A percentile compares a stretch with the other conserved stretches of the same genome.
Evolutionary conservation across 2,113 vertebrate genomes (phyloP).

Genomic region (Caranx melampygus): DNA sequence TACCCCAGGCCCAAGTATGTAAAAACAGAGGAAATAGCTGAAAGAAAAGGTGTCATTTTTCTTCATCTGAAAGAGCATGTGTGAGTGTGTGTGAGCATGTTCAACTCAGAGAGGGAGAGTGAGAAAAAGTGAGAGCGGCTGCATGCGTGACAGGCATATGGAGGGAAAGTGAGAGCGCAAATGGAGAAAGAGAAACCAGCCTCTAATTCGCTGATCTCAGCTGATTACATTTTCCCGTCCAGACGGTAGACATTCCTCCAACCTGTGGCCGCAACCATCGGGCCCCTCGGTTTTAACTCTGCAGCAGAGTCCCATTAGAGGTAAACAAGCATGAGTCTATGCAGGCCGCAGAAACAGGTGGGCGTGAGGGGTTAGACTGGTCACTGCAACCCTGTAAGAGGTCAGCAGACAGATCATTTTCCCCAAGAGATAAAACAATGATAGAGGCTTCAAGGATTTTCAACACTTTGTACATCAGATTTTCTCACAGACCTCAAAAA

Average conservation of each 20-base stretch:
- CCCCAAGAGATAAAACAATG: background rate
- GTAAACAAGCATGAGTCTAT: constrained; percentile 67
- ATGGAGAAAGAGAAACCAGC: constrained; percentile 57
- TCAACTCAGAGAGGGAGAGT: constrained; percentile 2
- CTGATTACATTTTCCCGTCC: constrained; percentile 81
- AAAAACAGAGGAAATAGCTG: constrained; percentile 83
- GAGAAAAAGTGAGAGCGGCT: constrained; percentile 44
- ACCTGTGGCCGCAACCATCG: constrained; percentile 72
- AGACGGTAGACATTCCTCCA: constrained; percentile 82
- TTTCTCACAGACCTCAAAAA: constrained; percentile 63
- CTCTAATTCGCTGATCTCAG: constrained; percentile 78
- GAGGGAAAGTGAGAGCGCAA: constrained; percentile 60
- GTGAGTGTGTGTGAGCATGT: constrained; percentile 35
- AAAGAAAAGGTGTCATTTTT: constrained; percentile 84
- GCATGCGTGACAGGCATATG: constrained; percentile 68
- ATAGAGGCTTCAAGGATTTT: background rate
- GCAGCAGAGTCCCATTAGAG: constrained; percentile 61
- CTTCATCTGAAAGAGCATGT: constrained; percentile 64
- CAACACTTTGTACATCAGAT: background rate
- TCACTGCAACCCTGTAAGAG: constrained; percentile 38
- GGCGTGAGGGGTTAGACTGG: constrained; percentile 51
- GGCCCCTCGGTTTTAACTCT: constrained; percentile 67
- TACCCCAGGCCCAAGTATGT: constrained; percentile 72
- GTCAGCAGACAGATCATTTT: constrained; percentile 35
- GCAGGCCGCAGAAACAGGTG: constrained; percentile 74